Evolutionary conservation across 2,113 vertebrate genomes (phyloP).

Genomic region (Solea senegalensis): DNA sequence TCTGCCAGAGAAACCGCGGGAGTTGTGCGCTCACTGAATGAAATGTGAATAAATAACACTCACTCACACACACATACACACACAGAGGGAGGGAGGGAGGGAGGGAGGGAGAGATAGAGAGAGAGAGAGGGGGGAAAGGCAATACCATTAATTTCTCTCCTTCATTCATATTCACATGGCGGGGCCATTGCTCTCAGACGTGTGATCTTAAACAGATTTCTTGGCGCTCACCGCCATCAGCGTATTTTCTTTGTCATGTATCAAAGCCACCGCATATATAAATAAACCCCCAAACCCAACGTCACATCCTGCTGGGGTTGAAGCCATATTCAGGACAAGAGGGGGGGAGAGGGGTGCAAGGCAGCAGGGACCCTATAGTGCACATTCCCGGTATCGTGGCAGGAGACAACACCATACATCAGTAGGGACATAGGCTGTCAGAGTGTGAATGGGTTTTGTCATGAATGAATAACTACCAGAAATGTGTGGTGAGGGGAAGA

Average conservation of each 20-base stretch:
- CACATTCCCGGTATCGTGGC: constrained; percentile 55
- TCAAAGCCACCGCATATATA: constrained; percentile 69
- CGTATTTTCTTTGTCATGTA: constrained; percentile 71
- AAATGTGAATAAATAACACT: constrained; percentile 75
- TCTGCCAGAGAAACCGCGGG: constrained; percentile 66
- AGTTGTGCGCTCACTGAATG: constrained; percentile 67
- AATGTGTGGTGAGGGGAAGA: constrained; percentile 70
- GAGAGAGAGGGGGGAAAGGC: constrained; percentile 19
- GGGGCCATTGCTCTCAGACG: constrained; percentile 64
- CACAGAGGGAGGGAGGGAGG: too few species aligned
- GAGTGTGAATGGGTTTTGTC: constrained; percentile 83
- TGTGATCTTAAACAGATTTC: constrained; percentile 77
- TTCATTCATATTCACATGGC: constrained; percentile 76
- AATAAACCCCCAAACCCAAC: constrained; percentile 48
- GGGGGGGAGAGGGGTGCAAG: not conserved
- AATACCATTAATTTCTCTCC: constrained; percentile 66
- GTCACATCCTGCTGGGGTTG: constrained; percentile 61
- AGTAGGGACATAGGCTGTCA: constrained; percentile 77
- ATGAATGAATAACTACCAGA: constrained; percentile 84
- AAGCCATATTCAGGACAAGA: constrained; percentile 46
- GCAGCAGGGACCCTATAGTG: constrained; percentile 35
- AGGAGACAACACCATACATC: constrained; percentile 80
- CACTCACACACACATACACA: not conserved
- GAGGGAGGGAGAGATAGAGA: too few species aligned
- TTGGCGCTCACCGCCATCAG: constrained; percentile 70